Evolutionary conservation across 1,140 invertebrate genomes (phyloP), one percentile per base, ranked within the genome.

Genomic region (Protaetia brevitarsis): DNA sequence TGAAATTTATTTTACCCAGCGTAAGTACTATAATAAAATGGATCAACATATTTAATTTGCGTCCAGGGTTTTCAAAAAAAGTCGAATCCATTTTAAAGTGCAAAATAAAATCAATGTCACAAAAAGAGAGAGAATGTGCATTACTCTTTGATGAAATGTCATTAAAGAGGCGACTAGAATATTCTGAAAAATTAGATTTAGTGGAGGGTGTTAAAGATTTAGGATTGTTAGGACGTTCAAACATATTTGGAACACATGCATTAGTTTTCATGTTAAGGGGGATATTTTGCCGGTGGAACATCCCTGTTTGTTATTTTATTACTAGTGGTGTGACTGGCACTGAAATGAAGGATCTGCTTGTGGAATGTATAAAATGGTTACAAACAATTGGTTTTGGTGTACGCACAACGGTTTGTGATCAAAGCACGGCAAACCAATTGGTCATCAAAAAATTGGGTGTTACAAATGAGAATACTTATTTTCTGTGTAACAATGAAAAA

Each of bases 131-230:
- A n/a, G 31, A 34, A 34, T 57, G 21, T 63, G 34, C 64, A 11
- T 30, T 66, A 10, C 2, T 63, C 10, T 63, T 51, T 27, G 65
- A 64, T 56, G 60, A 41, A 56, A 66, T 64, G 65, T 2, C 34
- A 1, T 28, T 64, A 27, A 60, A 65, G 36, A 28, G 8, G 19
- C n/a, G 16, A 16, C 13, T 63, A 21, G 34, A 63, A 56, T 63
- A 63, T 63, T 63, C 58, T 23, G 27, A 57, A 23, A 57, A 57
- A 26, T 26, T 26, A 57, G 51, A 28, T 26, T 57, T 57, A 23
- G 26, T 57, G 3, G 51, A 57, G 13, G 51, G 51, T 26, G 8
- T 26, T 57, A 28, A 57, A 26, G 51, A 57, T 57, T 57, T 3
- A 26, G 51, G 51, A 3, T 23, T 26, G 27, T 57, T 26, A 3